Percentiles rank a stretch among this genome's conserved stretches.
phyloP scores from a whole-genome alignment of 2,888 invertebrate genomes.

The Acanthosepion esculentum region DNA sequence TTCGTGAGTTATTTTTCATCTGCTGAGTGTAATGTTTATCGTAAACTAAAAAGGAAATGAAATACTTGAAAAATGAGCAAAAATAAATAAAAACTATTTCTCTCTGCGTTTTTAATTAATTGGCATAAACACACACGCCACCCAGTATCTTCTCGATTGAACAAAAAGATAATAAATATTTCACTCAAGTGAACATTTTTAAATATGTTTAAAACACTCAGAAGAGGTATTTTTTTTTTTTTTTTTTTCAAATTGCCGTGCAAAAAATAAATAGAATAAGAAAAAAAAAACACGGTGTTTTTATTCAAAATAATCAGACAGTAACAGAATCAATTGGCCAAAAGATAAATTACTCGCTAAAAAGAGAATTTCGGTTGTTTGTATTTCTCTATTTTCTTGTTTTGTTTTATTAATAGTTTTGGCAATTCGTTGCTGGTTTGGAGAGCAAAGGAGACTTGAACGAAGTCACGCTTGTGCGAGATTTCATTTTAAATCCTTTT shows the following conservation, averaged over 20 bases:
- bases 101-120: neutral
- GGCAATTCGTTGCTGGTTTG: neutral
- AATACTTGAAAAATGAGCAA: neutral
- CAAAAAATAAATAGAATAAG: too few relatives aligned
- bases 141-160: neutral
- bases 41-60: neutral
- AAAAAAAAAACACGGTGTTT: too few relatives aligned
- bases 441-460: neutral
- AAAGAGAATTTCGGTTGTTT: neutral
- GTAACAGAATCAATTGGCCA: neutral
- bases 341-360: neutral
- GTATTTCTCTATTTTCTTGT: neutral
- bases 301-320: neutral
- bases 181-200: neutral
- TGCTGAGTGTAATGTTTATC: neutral
- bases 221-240: neutral
- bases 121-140: neutral
- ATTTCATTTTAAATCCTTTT: neutral
- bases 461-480: neutral
- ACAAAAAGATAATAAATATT: neutral
- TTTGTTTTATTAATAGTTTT: neutral
- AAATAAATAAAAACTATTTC: neutral
- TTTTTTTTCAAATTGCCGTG: too few relatives aligned
- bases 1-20: neutral
- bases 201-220: neutral